phyloP scores from a whole-genome alignment of 2,888 invertebrate species.

The Celastrina argiolus region DNA sequence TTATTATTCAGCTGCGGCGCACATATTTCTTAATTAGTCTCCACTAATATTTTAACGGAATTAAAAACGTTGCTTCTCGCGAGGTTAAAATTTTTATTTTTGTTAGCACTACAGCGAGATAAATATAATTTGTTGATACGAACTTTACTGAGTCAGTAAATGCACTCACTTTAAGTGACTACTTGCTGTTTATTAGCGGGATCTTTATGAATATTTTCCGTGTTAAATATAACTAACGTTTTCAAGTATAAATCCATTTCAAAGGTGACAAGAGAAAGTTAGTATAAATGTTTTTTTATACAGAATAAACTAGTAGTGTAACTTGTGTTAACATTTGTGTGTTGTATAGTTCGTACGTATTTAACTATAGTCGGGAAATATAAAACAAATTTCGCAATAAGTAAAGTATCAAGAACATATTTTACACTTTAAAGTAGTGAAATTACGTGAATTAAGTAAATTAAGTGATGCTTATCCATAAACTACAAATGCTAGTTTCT shows the following conservation, averaged over 20 bases:
- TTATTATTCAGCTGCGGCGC: slow-evolving; percentile 18
- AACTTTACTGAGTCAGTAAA: background rate
- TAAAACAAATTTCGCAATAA: background rate
- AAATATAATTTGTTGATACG: slow-evolving; percentile 1
- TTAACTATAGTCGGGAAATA: background rate
- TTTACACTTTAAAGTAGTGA: background rate
- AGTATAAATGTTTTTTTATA: background rate
- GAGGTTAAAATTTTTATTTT: background rate
- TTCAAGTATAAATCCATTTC: background rate
- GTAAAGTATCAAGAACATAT: background rate
- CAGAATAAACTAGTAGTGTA: too few relatives aligned
- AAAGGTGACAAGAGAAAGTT: background rate
- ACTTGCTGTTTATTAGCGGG: background rate
- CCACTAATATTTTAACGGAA: slow-evolving; percentile 1
- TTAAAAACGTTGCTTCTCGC: background rate
- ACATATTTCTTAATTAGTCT: slow-evolving; percentile 13
- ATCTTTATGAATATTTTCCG: background rate
- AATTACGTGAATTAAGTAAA: too few relatives aligned
- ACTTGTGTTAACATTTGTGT: too few relatives aligned
- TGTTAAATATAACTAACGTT: background rate
- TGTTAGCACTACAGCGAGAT: slow-evolving; percentile 11
- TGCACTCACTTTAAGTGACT: background rate
- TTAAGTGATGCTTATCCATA: background rate
- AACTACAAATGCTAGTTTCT: background rate
- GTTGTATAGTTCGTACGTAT: too few relatives aligned